Conservation (phyloP, 2,797 vertebrate species). For the Aplochiton taeniatus region DNA sequence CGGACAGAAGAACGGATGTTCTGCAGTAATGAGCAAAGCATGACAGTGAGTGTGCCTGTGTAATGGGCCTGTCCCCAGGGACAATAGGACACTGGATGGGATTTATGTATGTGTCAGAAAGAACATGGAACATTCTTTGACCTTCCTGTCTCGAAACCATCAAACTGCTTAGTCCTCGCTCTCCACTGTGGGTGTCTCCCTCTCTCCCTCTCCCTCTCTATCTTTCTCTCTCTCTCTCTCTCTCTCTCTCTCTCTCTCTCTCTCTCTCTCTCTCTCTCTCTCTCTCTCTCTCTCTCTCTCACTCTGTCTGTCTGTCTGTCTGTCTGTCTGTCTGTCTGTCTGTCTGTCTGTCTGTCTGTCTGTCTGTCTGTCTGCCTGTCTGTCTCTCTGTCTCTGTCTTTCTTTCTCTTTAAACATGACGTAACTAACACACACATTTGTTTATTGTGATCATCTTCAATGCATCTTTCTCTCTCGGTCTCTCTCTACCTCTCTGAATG, state of each 20-base stretch:
- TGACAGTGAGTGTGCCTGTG: not conserved
- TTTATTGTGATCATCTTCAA: too few relatives aligned
- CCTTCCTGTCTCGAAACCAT: not conserved
- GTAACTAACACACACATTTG: not conserved
- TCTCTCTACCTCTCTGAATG: not conserved
- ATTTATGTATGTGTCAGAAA: not conserved
- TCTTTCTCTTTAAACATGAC: not conserved
- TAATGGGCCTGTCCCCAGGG: not conserved
- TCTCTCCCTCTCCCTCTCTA: too few relatives aligned
- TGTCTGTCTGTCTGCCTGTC: not conserved
- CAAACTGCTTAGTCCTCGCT: not conserved
- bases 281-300: not conserved
- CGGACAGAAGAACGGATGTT: not conserved
- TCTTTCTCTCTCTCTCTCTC: not conserved
- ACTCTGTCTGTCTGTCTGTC: not conserved
- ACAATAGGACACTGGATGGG: not conserved
- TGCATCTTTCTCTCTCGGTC: not conserved
- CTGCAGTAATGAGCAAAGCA: not conserved
- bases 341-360: not conserved
- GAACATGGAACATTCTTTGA: not conserved
- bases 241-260: not conserved
- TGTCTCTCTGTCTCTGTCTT: not conserved
- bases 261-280: not conserved
- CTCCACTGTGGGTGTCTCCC: too few relatives aligned
- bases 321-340: not conserved